Base-by-base conservation (phyloP, 2,113 vertebrate genomes). In the Lontra canadensis region DNA sequence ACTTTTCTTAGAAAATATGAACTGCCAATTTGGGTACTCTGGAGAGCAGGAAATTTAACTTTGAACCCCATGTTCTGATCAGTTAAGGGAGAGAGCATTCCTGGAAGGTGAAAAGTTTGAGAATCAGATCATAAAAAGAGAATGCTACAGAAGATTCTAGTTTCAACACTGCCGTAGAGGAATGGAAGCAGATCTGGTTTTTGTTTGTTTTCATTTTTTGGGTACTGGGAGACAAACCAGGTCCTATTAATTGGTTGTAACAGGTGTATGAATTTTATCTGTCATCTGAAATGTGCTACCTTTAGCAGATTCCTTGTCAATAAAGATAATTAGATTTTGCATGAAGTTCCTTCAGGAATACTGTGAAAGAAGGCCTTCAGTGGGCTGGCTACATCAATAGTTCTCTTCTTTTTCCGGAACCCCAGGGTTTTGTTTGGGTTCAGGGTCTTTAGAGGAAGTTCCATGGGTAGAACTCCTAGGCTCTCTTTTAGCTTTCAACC, bases 1-100 rank as follows among this genome's bases (percentile, higher is more conserved):
- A 69, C 52, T 92, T 93, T 85, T 67, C 71, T n/a, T 92, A 78
- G 90, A 73, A 97, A 95, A 90, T 12, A 57, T 59, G 67, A 93
- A 49, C 59, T 14, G 42, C 29, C 67, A 69, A 1, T 96, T 76
- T 82, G 44, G 57, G 39, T 18, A 55, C 31, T 59, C n/a, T 63
- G 49, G 23, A 90, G 7, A 94, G 26, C 31, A 95, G 67, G 76
- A 88, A 59, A 39, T 76, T 88, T 57, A 82, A 86, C 49, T 59
- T 79, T 39, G 74, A 73, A 57, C 18, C 36, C 17, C 5, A 31
- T 93, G 31, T 63, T 94, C 61, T 82, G 34, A 74, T 52, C 42
- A 88, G 1, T 73, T 79, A 42, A 17, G 21, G 55, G 18, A 31
- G 26, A 74, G 6, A 36, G 26, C 31, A 71, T 0, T 74, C 59